A percentile compares a stretch with the other conserved stretches of the same genome.
Evolutionary conservation across 2,113 vertebrate species (phyloP).

Genomic region (Phocoena phocoena): DNA sequence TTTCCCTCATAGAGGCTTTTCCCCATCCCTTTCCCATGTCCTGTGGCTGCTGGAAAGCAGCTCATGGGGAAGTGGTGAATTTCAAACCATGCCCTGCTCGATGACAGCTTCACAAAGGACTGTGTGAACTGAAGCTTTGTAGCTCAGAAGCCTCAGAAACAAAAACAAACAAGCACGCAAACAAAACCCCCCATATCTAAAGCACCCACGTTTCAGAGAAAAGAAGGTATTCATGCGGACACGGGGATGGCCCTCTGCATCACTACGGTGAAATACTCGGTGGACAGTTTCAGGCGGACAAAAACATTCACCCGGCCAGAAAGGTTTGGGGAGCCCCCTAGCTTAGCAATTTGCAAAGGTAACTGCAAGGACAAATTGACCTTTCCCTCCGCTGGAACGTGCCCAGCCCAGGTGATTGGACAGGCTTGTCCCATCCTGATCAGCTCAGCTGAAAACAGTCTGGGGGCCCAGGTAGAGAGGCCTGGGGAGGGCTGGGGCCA

Average conservation of each 20-base stretch:
- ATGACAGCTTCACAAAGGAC: not conserved
- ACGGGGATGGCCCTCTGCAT: rapidly evolving
- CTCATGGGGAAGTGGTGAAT: not conserved
- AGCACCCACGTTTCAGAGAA: not conserved
- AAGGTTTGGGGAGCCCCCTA: not conserved
- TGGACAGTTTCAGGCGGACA: rapidly evolving
- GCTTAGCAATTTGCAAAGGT: not conserved
- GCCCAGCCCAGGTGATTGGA: not conserved
- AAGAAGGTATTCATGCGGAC: not conserved
- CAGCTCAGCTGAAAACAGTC: not conserved
- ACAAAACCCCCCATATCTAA: not conserved
- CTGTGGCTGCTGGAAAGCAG: not conserved
- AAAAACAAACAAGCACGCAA: not conserved
- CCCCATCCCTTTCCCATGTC: not conserved
- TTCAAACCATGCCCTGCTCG: not conserved
- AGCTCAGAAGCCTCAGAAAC: constrained; percentile 16
- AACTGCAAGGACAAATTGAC: not conserved
- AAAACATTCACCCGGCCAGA: rapidly evolving
- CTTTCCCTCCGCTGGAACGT: not conserved
- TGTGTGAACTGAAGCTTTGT: not conserved
- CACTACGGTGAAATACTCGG: rapidly evolving
- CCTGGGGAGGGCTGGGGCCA: not conserved
- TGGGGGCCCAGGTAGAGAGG: not conserved
- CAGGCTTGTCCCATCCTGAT: not conserved
- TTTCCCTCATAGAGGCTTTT: not conserved